Base-by-base conservation (phyloP, 2,888 invertebrate genomes). In the Drosophila koepferae region DNA sequence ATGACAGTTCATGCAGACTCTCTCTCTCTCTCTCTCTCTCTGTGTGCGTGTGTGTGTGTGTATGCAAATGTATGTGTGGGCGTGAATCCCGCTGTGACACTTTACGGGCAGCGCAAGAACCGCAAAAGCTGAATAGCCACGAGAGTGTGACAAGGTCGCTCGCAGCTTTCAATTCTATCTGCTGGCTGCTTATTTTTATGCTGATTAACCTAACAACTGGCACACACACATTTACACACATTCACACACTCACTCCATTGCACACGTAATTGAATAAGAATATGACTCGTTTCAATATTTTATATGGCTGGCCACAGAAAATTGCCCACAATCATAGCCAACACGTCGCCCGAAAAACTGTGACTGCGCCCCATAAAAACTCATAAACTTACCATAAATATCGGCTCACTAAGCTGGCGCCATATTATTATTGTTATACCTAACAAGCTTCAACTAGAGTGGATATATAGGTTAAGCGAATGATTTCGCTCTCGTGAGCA, bases 321-420 rank as follows among this genome's bases (percentile, higher is more conserved):
- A 77, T 80, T 74, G 77, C 65, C 74, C 77, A 77, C 81, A 80
- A 80, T 77, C 81, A 74, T 53, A 68, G 71, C 49, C 61, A 65
- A 70, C 77, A 72, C 77, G 75, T 74, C 66, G 63, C 64, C 70
- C 44, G 12, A 56, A 49, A 61, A 64, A 64, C 54, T 70, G 64
- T 59, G 73, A 60, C 59, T 80, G 65, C 60, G 72, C 59, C 61
- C 62, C 84, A 81, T 85, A 77, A 75, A 89, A 76, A 70, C 84
- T 69, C 75, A 85, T 85, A 84, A 84, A 85, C 72, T 77, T 65
- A 67, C 59, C 84, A 81, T 85, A 83, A 89, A 85, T 85, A 81
- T 74, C 63, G 73, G 70, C 51, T 28, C 66, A 79, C 28, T 72
- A 80, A 72, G 55, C 53, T 70, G 73, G 80, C 73, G 68, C 80